Evolutionary conservation across 2,888 invertebrate genomes (phyloP), one percentile per base, ranked within the genome.

Genomic region (Neoaliturus tenellus): DNA sequence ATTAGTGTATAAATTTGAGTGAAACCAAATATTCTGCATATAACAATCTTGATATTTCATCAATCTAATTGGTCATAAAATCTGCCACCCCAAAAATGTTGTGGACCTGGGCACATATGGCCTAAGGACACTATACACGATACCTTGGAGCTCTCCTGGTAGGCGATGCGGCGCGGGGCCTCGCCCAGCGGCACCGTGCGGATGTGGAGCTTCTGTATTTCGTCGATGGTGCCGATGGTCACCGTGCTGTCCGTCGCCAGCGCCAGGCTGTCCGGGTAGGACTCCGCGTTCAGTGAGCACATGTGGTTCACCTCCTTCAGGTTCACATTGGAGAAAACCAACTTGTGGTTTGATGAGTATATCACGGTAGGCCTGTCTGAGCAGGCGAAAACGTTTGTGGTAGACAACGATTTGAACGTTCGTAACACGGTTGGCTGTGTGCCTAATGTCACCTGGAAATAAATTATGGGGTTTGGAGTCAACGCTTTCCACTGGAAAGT

Each of bases 341-440:
- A 93, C 91, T 99, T 99, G 90, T 98, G 98, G 91, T 99, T 99
- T n/a, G 98, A 98, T 5, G 98, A 99, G 92, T 99, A 99, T 87
- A 99, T 99, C 17, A 99, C 99, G 0, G 99, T 99, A 0, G 99
- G 99, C 78, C 99, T 94, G 91, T 99, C 99, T 0, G 98, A 99
- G 90, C 99, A 99, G 28, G 99, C 99, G 92, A 99, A 99, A 44
- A 99, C 98, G 90, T 99, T 99, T 20, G 97, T 97, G 0, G 98
- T 98, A 17, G 97, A 95, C 80, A 97, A 92, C 0, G 97, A 96
- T 86, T 96, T 94, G 90, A 99, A 99, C 8, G 97, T 97, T 85
- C 96, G 93, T 82, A 99, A 92, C 17, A 97, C 97, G 0, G 98
- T 99, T 17, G 99, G 99, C 90, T 99, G 99, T 0, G 99, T 99